Evolutionary conservation across 2,113 vertebrate genomes (phyloP).

Genomic region (Anguilla rostrata): DNA sequence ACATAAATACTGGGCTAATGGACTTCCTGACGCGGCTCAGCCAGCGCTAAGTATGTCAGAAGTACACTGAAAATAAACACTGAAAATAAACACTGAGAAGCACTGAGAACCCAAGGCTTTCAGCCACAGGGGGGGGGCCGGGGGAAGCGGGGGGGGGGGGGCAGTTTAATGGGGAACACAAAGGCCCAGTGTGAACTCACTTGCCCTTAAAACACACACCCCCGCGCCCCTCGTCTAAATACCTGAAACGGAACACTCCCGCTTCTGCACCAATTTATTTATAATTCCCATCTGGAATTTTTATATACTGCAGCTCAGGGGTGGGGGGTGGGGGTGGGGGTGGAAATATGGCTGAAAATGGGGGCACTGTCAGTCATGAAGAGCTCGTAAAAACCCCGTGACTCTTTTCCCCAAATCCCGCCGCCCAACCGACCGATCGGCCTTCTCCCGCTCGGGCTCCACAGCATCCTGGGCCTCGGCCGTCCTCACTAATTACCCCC

Average conservation of each 20-base stretch:
- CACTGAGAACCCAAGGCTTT: conserved; percentile 13
- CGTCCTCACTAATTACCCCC: conserved; percentile 63
- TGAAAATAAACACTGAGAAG: conserved; percentile 30
- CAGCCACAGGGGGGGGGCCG: not conserved
- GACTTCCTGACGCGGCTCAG: conserved; percentile 20
- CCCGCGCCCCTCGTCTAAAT: not conserved
- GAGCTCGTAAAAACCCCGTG: not conserved
- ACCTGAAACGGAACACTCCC: not conserved
- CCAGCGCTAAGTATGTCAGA: conserved; percentile 29
- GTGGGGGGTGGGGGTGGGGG: too few relatives aligned
- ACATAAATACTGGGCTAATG: conserved; percentile 30
- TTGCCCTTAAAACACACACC: not conserved
- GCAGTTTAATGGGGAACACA: not conserved
- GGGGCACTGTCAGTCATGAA: not conserved
- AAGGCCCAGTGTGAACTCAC: conserved; percentile 1
- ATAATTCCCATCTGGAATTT: conserved; percentile 6
- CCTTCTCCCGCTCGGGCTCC: too few relatives aligned
- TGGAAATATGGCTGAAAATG: too few relatives aligned
- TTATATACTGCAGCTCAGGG: not conserved
- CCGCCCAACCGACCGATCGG: too few relatives aligned
- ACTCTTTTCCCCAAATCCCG: not conserved
- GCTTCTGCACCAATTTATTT: not conserved
- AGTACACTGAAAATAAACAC: not conserved
- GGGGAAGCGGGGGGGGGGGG: not conserved
- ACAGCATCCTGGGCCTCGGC: conserved; percentile 21